Evolutionary conservation across 2,797 vertebrate species (phyloP).

Genomic region (Fundulus diaphanus): DNA sequence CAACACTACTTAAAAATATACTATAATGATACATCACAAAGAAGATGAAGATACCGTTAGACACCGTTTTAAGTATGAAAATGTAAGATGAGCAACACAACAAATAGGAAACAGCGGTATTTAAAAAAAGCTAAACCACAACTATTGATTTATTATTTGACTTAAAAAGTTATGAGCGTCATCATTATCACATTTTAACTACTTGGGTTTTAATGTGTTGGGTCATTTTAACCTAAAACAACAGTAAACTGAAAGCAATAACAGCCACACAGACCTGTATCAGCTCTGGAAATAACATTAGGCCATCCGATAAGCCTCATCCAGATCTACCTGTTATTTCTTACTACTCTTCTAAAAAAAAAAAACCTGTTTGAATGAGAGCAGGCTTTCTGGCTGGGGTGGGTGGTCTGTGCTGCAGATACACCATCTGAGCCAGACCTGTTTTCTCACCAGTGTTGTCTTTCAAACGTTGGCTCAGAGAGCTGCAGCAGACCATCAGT

Average conservation of each 20-base stretch:
- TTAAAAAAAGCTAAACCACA: background rate
- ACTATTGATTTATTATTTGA: background rate
- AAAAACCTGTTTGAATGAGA: conserved; percentile 62
- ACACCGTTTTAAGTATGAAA: background rate
- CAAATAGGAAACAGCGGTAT: background rate
- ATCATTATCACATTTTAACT: background rate
- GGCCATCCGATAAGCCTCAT: conserved; percentile 34
- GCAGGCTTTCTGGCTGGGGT: conserved; percentile 26
- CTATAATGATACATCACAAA: background rate
- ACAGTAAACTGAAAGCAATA: background rate
- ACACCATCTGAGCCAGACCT: conserved; percentile 34
- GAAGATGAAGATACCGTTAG: background rate
- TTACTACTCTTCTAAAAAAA: conserved; percentile 5
- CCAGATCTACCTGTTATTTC: conserved; percentile 16
- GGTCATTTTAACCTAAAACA: background rate
- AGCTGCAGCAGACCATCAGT: conserved; percentile 23
- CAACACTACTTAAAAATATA: background rate
- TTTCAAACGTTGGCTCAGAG: conserved; percentile 62
- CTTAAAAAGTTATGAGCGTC: background rate
- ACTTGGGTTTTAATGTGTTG: background rate
- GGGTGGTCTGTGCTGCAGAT: conserved; percentile 55
- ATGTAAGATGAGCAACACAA: background rate
- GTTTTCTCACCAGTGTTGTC: conserved; percentile 73
- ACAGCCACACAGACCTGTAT: background rate
- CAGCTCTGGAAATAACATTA: conserved; percentile 6